Conservation (phyloP, 2,888 invertebrate species). For the Acanthopleura granulata region DNA sequence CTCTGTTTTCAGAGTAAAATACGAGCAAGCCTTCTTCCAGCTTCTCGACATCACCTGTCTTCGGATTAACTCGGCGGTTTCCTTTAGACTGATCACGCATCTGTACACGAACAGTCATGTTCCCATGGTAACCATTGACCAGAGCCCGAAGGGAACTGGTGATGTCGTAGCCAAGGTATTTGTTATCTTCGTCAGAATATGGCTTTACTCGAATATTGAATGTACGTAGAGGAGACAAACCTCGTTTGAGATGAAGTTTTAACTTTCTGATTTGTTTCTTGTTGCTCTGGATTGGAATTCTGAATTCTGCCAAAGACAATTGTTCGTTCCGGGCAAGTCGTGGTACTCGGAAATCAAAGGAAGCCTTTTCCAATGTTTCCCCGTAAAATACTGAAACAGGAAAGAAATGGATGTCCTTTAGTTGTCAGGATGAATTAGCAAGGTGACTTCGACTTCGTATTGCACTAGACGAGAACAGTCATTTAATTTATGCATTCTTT, state of each 20-base stretch:
- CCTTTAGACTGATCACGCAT: slow-evolving; percentile 23
- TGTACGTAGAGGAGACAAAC: slow-evolving; percentile 29
- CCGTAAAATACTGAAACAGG: too few relatives aligned
- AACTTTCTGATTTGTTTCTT: slow-evolving; percentile 11
- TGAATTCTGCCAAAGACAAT: slow-evolving; percentile 49
- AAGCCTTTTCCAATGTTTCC: background rate
- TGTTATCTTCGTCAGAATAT: slow-evolving; percentile 21
- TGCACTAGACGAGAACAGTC: too few relatives aligned
- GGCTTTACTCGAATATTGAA: slow-evolving; percentile 28
- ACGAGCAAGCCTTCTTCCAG: slow-evolving; percentile 28
- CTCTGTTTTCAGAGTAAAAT: slow-evolving; percentile 42
- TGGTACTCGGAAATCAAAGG: slow-evolving; percentile 33
- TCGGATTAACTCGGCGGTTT: background rate
- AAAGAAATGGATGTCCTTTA: too few relatives aligned
- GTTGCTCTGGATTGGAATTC: slow-evolving; percentile 36
- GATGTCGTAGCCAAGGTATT: slow-evolving; percentile 41
- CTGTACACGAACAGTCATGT: slow-evolving; percentile 34
- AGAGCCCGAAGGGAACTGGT: slow-evolving; percentile 35
- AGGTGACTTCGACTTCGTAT: too few relatives aligned
- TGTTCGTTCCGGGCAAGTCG: slow-evolving; percentile 45
- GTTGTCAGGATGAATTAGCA: too few relatives aligned
- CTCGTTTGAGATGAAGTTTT: slow-evolving; percentile 29
- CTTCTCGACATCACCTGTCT: background rate
- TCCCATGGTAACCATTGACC: slow-evolving; percentile 45
- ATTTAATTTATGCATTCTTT: too few relatives aligned